phyloP scores from a whole-genome alignment of 2,113 vertebrate species.

The Xenopus laevis region DNA sequence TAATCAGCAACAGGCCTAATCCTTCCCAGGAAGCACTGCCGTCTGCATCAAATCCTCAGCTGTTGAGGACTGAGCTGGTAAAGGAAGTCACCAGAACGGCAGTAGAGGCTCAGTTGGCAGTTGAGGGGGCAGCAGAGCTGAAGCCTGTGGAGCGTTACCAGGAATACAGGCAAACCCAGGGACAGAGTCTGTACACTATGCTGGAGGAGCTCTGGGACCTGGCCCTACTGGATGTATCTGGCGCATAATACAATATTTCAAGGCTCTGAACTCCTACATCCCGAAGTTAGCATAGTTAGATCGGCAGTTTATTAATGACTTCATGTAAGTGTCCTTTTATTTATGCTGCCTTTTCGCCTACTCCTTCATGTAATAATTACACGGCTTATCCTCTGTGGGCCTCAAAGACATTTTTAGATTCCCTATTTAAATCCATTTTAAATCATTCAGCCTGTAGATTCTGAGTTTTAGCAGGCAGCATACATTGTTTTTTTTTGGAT shows the following conservation, averaged over 20 bases:
- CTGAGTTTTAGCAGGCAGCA: too few species aligned
- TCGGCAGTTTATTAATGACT: too few species aligned
- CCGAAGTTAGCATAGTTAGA: too few species aligned
- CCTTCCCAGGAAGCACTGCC: not conserved
- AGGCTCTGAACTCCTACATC: too few species aligned
- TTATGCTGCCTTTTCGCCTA: too few species aligned
- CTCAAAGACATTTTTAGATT: too few species aligned
- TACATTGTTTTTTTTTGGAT: too few species aligned
- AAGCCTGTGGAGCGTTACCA: constrained; percentile 64
- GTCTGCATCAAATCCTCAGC: constrained; percentile 10
- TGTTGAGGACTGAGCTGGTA: constrained; percentile 67
- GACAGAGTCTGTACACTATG: constrained; percentile 76
- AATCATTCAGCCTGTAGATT: too few species aligned
- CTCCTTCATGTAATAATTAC: too few species aligned
- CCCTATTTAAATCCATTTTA: too few species aligned
- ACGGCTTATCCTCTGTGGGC: too few species aligned
- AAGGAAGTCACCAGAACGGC: constrained; percentile 78
- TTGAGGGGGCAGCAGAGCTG: constrained; percentile 53
- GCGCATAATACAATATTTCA: not conserved
- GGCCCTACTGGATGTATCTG: constrained; percentile 70
- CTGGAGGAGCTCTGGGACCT: constrained; percentile 88
- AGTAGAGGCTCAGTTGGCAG: constrained; percentile 72
- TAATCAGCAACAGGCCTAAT: constrained; percentile 69
- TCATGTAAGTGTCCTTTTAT: too few species aligned
- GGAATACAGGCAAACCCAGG: constrained; percentile 80